Base-by-base conservation (phyloP, 2,888 invertebrate genomes). In the Drosophila meridiana region DNA sequence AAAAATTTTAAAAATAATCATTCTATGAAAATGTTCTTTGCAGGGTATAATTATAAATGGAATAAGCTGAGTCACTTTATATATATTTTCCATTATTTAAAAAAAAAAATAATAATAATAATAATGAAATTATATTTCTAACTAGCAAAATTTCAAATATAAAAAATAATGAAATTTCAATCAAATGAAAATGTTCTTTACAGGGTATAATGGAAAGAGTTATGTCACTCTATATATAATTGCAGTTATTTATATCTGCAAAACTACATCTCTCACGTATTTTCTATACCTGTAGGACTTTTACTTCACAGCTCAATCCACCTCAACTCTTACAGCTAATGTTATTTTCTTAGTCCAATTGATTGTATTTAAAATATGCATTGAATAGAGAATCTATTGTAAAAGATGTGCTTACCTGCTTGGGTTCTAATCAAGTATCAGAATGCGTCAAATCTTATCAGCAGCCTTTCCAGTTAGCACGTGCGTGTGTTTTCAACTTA, bases 391-490 rank as follows among this genome's bases (percentile, higher is more conserved):
- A 64, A 26, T 11, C n/a, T 28, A 32, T 28, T n/a, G 13, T 45
- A 13, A 43, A 13, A 57, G 28, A 57, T 50, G 26, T 14, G 26
- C 34, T 40, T 61, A 43, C 42, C 59, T 60, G 55, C 38, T 26
- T 38, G 59, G 30, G 43, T 36, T 52, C 60, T 71, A 67, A 59
- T 78, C 75, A 67, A 71, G 67, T 65, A 62, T 28, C 67, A 48
- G 53, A 67, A 68, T 75, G 65, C 67, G 75, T 75, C 67, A 67
- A 78, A 78, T 78, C 72, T 75, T 78, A 78, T 78, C 75, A 68
- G 40, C 69, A 34, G 48, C 48, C 20, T 48, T 61, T 60, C 28
- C n/a, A 55, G 56, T 43, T 14, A 53, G 40, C 34, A 71, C 75
- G 76, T 61, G 59, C 53, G 53, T 73, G 57, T 67, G 50, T 63